A percentile compares a stretch with the other conserved stretches of the same genome.
Conservation (phyloP, 2,888 invertebrate species). For the Drymonia ruficornis region DNA sequence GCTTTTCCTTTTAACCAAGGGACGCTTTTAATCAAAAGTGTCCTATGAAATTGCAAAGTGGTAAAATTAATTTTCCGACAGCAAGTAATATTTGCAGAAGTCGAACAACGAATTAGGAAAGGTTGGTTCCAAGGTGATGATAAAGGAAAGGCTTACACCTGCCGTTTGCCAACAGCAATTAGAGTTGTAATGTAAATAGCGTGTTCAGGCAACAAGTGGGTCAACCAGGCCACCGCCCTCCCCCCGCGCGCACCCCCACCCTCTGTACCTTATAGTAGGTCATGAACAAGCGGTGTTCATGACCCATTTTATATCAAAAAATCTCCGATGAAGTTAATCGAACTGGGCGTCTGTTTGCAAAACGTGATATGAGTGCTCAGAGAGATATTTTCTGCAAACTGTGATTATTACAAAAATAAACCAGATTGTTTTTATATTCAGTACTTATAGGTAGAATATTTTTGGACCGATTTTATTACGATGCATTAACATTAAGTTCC, state of each 20-base stretch:
- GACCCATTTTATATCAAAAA: conserved; percentile 78
- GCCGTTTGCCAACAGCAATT: conserved; percentile 61
- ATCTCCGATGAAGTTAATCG: conserved; percentile 49
- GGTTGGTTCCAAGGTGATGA: conserved; percentile 51
- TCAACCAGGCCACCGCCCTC: conserved; percentile 60
- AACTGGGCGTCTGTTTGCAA: conserved; percentile 35
- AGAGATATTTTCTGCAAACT: no score
- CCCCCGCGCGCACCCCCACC: conserved; percentile 30
- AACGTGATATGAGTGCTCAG: conserved; percentile 16
- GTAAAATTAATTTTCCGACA: conserved; percentile 26
- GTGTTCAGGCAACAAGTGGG: conserved; percentile 80
- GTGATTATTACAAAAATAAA: no score
- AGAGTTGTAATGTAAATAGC: conserved; percentile 74
- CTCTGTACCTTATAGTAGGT: conserved; percentile 55
- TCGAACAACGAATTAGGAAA: conserved; percentile 53
- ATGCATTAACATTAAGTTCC: conserved; percentile 7
- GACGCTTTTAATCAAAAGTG: no score
- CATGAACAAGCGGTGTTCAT: conserved; percentile 77
- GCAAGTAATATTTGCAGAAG: conserved; percentile 36
- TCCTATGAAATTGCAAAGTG: not conserved
- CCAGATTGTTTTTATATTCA: no score
- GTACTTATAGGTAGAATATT: no score
- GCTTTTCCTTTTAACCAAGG: no score
- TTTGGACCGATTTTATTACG: not conserved
- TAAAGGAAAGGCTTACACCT: conserved; percentile 57